Percentiles rank a stretch among this genome's conserved stretches.
Evolutionary conservation across 2,797 vertebrate species (phyloP).

Genomic region (Pangasius larnaudii): DNA sequence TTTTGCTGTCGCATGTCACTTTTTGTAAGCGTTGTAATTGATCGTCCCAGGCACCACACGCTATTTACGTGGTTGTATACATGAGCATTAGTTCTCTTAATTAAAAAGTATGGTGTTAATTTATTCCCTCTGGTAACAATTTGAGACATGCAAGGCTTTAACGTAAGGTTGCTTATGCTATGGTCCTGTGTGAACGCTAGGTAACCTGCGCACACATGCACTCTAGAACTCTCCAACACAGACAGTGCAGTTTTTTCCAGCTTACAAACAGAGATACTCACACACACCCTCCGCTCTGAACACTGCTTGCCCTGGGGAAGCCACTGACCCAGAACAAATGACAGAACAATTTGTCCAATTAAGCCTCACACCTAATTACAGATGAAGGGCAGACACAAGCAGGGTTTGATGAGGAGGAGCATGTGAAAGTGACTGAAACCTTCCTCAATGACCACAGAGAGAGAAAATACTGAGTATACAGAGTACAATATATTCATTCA

Average conservation of each 20-base stretch:
- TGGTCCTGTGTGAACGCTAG: not conserved
- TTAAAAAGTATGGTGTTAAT: not conserved
- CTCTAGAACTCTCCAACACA: not conserved
- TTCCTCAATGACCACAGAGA: not conserved
- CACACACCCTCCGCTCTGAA: not conserved
- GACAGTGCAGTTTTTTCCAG: not conserved
- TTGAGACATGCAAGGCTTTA: not conserved
- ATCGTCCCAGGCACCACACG: not conserved
- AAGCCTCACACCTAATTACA: slow-evolving; percentile 56
- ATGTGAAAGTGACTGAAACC: not conserved
- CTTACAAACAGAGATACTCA: not conserved
- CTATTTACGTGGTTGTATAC: not conserved
- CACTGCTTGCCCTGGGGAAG: slow-evolving; percentile 25
- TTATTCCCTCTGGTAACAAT: not conserved
- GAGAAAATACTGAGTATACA: not conserved
- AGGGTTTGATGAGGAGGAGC: not conserved
- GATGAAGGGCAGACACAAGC: slow-evolving; percentile 43
- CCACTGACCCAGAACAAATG: slow-evolving; percentile 55
- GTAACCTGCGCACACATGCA: not conserved
- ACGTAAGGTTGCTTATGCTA: not conserved
- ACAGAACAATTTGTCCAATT: slow-evolving; percentile 58
- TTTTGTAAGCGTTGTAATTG: not conserved
- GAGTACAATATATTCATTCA: not conserved
- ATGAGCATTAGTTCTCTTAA: not conserved
- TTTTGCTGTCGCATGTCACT: not conserved